These are phyloP conservation scores for Crocuta crocuta DNA, from an alignment of 2,113 vertebrate genomes.

Conservation along the genomic window DNA sequence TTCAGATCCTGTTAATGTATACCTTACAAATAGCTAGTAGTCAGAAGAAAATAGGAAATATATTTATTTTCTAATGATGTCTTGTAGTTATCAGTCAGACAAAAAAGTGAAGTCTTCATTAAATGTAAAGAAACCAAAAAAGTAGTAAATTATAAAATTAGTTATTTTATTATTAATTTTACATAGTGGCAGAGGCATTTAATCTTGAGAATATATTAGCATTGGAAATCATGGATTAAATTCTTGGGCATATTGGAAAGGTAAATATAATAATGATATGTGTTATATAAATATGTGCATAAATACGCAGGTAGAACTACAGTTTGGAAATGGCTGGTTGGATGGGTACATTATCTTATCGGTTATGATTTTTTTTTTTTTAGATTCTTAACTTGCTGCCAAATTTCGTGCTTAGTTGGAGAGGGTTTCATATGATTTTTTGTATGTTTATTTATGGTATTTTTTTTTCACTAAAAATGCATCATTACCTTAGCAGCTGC, in stretches of 20 bases:
- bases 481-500: constrained; percentile 86
- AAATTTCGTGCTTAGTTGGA: constrained; percentile 83
- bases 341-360: constrained; percentile 77
- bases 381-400: constrained; percentile 80
- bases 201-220: constrained; percentile 69
- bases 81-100: not conserved
- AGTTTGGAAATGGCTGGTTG: constrained; percentile 74
- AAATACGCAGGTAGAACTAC: constrained; percentile 78
- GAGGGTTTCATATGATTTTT: constrained; percentile 84
- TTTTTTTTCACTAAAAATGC: constrained; percentile 84
- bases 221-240: constrained; percentile 64
- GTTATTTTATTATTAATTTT: constrained; percentile 57
- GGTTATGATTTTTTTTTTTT: constrained; percentile 67
- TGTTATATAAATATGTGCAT: constrained; percentile 80
- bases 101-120: not conserved
- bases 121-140: constrained; percentile 58
- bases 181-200: constrained; percentile 44
- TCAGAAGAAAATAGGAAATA: constrained; percentile 29
- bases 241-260: constrained; percentile 69
- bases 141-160: constrained; percentile 21
- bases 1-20: not conserved
- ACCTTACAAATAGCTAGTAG: constrained; percentile 37
- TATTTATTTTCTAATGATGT: constrained; percentile 45
- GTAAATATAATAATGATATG: constrained; percentile 72
- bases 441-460: constrained; percentile 85